Conservation (phyloP, 35 echinoderm and acorn worm genomes). For the Antedon bifida region DNA sequence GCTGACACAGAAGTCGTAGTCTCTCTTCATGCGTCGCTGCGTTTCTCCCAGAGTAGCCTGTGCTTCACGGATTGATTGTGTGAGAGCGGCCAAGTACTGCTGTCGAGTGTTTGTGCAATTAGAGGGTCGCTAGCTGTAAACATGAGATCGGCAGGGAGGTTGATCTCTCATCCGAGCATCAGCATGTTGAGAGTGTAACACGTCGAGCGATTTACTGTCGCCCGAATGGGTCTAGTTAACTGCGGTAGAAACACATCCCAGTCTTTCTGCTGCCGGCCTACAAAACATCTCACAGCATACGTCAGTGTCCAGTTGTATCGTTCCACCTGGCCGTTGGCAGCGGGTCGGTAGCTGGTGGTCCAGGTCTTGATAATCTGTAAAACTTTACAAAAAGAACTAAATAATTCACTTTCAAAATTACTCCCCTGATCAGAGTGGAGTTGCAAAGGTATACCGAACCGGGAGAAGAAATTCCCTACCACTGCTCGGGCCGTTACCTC, state of each 20-base stretch:
- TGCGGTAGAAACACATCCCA: conserved; percentile 23
- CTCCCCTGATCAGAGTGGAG: too few species aligned
- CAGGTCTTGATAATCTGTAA: background rate
- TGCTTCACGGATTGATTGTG: background rate
- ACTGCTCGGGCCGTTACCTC: conserved; percentile 3
- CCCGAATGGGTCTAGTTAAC: conserved; percentile 21
- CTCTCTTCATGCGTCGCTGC: conserved; percentile 20
- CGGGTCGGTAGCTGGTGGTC: background rate
- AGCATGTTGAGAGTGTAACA: conserved; percentile 18
- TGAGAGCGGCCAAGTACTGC: conserved; percentile 5
- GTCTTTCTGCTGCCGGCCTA: conserved; percentile 12
- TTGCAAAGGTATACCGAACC: background rate
- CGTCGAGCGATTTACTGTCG: conserved; percentile 36
- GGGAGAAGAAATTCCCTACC: conserved; percentile 9
- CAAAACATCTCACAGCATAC: conserved; percentile 24
- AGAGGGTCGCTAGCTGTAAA: background rate
- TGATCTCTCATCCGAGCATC: conserved; percentile 38
- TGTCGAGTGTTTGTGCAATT: background rate
- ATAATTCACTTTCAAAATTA: too few species aligned
- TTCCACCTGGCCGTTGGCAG: background rate
- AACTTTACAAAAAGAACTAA: background rate
- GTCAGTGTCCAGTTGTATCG: conserved; percentile 2
- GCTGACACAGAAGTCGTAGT: conserved; percentile 25
- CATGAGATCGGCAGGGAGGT: conserved; percentile 30
- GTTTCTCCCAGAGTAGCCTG: too few species aligned